phyloP scores from a whole-genome alignment of 2,888 invertebrate genomes.

The Horisme vitalbata region DNA sequence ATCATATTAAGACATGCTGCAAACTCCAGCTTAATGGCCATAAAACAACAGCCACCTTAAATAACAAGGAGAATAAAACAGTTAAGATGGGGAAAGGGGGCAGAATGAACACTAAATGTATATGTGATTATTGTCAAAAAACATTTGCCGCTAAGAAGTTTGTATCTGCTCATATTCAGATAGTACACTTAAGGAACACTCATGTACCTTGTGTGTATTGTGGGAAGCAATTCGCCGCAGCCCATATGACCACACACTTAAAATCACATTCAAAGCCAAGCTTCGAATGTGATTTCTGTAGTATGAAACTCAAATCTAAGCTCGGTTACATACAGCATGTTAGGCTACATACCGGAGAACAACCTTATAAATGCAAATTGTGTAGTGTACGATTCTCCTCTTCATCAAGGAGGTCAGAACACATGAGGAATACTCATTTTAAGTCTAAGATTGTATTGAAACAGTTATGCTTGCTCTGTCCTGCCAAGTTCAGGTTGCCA shows the following conservation, averaged over 20 bases:
- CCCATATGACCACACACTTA: slow-evolving; percentile 66
- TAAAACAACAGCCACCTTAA: slow-evolving; percentile 46
- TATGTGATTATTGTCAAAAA: slow-evolving; percentile 69
- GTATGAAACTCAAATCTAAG: slow-evolving; percentile 53
- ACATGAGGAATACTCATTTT: slow-evolving; percentile 56
- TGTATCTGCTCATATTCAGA: slow-evolving; percentile 67
- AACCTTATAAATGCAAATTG: slow-evolving; percentile 58
- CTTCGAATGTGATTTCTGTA: slow-evolving; percentile 59
- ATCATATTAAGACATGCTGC: slow-evolving; percentile 64
- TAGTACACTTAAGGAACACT: slow-evolving; percentile 66
- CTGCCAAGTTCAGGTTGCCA: slow-evolving; percentile 60
- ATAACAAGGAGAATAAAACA: slow-evolving; percentile 46
- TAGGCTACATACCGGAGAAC: slow-evolving; percentile 68
- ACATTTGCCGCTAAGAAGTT: slow-evolving; percentile 64
- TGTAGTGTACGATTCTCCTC: slow-evolving; percentile 66
- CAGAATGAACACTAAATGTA: slow-evolving; percentile 53
- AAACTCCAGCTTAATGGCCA: slow-evolving; percentile 41
- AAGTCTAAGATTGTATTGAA: slow-evolving; percentile 44
- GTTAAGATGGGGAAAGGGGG: slow-evolving; percentile 62
- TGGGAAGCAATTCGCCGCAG: slow-evolving; percentile 63
- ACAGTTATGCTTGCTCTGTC: slow-evolving; percentile 57
- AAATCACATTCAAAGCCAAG: slow-evolving; percentile 50
- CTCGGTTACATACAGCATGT: slow-evolving; percentile 64
- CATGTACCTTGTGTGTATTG: slow-evolving; percentile 65
- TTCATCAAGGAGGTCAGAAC: slow-evolving; percentile 66